Conservation (phyloP, 1,140 invertebrate genomes). For the Drosophila guanche region DNA sequence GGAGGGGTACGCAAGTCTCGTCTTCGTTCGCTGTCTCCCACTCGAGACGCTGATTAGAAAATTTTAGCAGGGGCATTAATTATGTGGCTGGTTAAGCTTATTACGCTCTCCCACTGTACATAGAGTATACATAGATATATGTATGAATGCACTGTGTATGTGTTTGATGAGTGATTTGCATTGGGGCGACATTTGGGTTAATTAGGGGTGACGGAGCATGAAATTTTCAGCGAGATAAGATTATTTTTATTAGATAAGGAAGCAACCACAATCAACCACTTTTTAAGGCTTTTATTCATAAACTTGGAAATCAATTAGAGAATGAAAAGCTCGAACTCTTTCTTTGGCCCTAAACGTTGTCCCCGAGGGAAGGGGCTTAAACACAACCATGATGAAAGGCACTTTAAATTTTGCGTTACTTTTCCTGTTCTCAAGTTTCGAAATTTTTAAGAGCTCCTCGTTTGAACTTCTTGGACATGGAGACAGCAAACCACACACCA, state of each 20-base stretch:
- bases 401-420: too few relatives aligned
- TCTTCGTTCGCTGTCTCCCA: not conserved
- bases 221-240: conserved; percentile 41
- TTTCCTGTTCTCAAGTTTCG: too few relatives aligned
- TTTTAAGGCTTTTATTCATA: conserved; percentile 31
- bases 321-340: conserved; percentile 3
- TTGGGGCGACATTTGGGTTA: conserved; percentile 59
- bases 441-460: too few relatives aligned
- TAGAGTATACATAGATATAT: conserved; percentile 16
- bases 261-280: conserved; percentile 15
- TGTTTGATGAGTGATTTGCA: conserved; percentile 37
- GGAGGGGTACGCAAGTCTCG: not conserved
- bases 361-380: too few relatives aligned
- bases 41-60: conserved; percentile 24
- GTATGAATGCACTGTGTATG: conserved; percentile 2
- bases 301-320: not conserved
- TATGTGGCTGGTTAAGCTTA: conserved; percentile 37
- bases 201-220: conserved; percentile 54
- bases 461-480: too few relatives aligned
- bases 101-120: conserved; percentile 16
- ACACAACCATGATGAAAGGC: too few relatives aligned
- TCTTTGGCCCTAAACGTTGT: too few relatives aligned
- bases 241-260: conserved; percentile 17
- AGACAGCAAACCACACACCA: too few relatives aligned
- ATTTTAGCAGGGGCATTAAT: conserved; percentile 38